These are phyloP conservation scores for Neoascia interrupta DNA, from an alignment of 2,888 invertebrate genomes.

Conservation along the genomic window DNA sequence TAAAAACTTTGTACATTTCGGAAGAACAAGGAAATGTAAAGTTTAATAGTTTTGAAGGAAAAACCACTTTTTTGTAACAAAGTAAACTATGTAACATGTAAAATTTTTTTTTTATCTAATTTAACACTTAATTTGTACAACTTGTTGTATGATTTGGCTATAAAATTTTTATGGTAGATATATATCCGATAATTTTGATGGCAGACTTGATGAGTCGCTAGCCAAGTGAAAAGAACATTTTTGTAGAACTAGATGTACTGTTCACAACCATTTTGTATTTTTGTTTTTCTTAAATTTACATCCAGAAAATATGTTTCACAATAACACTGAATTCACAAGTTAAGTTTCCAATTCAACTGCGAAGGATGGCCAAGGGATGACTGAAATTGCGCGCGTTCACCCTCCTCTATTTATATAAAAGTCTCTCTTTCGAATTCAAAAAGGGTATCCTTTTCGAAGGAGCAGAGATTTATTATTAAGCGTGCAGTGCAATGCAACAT, in stretches of 20 bases:
- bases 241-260: slow-evolving; percentile 4
- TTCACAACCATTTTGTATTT: slow-evolving; percentile 3
- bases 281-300: neutral
- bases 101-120: no score
- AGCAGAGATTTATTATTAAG: slow-evolving; percentile 22
- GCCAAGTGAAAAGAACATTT: slow-evolving; percentile 10
- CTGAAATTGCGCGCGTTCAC: slow-evolving; percentile 65
- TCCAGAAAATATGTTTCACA: neutral
- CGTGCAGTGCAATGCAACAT: slow-evolving; percentile 64
- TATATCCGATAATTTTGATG: slow-evolving; percentile 28
- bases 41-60: neutral
- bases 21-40: no score
- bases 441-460: neutral
- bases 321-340: slow-evolving; percentile 17
- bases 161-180: neutral
- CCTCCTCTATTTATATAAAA: slow-evolving; percentile 43
- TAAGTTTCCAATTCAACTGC: slow-evolving; percentile 28
- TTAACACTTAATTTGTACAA: neutral
- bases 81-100: no score
- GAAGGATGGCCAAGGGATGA: slow-evolving; percentile 63
- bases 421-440: slow-evolving; percentile 42
- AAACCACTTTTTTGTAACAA: neutral
- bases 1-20: no score
- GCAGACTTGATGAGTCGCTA: slow-evolving; percentile 27
- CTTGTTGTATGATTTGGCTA: neutral